Conservation (phyloP, 2,797 vertebrate species). For the Hephaestus fuliginosus region DNA sequence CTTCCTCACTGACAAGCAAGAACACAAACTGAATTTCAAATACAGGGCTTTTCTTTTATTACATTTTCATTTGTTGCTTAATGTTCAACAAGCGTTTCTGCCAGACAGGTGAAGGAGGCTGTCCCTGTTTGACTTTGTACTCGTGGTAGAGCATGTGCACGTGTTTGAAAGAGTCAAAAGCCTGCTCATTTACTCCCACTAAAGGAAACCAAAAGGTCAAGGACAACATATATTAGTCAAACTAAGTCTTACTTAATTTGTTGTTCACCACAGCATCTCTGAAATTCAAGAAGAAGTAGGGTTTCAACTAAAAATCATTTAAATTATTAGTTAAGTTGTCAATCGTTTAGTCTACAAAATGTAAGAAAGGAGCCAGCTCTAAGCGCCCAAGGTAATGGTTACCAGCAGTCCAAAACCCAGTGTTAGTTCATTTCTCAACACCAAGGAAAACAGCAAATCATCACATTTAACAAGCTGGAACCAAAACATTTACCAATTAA, state of each 20-base stretch:
- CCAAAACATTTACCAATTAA: too few relatives aligned
- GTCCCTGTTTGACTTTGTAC: neutral
- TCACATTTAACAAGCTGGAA: too few relatives aligned
- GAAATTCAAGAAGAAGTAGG: neutral
- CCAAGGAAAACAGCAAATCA: neutral
- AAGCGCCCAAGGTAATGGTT: neutral
- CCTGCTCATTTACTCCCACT: constrained; percentile 17
- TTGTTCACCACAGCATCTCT: neutral
- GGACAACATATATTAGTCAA: neutral
- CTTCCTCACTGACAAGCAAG: constrained; percentile 35
- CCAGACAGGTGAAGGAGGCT: neutral
- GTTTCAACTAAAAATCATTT: neutral
- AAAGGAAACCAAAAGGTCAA: neutral
- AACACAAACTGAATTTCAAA: constrained; percentile 30
- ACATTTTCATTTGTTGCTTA: neutral
- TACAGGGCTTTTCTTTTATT: neutral
- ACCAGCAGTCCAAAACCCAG: neutral
- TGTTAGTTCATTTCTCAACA: neutral
- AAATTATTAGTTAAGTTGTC: neutral
- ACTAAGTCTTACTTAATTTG: neutral
- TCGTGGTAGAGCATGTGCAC: neutral
- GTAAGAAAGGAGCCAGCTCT: neutral
- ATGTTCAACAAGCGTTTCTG: neutral
- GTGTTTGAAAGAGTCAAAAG: constrained; percentile 1
- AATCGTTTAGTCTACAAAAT: neutral